phyloP scores from a whole-genome alignment of 1,140 invertebrate species.

The Drosophila mauritiana region DNA sequence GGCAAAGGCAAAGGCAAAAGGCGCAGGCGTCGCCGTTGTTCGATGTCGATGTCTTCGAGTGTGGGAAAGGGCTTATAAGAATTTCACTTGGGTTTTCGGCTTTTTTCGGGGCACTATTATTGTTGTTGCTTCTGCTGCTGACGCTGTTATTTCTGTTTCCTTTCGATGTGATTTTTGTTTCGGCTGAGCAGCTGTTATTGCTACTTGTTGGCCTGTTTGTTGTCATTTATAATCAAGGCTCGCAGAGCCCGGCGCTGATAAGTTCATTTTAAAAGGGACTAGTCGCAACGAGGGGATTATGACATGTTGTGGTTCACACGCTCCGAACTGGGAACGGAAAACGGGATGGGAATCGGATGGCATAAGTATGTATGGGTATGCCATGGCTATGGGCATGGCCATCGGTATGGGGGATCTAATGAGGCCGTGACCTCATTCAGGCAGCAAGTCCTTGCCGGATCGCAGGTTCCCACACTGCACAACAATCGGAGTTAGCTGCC shows the following conservation, averaged over 20 bases:
- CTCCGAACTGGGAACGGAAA: slow-evolving; percentile 40
- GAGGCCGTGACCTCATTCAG: slow-evolving; percentile 75
- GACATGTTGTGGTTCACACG: slow-evolving; percentile 78
- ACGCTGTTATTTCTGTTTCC: slow-evolving; percentile 70
- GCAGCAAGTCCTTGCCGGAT: slow-evolving; percentile 57
- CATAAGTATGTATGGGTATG: slow-evolving; percentile 13
- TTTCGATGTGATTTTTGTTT: slow-evolving; percentile 67
- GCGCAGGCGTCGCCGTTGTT: slow-evolving; percentile 66
- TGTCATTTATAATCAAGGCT: slow-evolving; percentile 82
- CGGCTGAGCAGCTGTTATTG: slow-evolving; percentile 70
- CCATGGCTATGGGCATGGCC: neutral
- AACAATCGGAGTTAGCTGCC: slow-evolving; percentile 23
- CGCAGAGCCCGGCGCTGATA: slow-evolving; percentile 68
- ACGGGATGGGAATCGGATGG: slow-evolving; percentile 1
- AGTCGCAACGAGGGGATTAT: slow-evolving; percentile 69
- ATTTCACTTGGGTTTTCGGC: slow-evolving; percentile 79
- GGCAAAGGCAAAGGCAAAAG: slow-evolving; percentile 32
- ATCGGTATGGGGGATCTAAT: slow-evolving; percentile 63
- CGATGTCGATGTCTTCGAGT: slow-evolving; percentile 57
- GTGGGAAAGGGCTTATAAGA: slow-evolving; percentile 83
- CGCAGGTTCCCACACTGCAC: slow-evolving; percentile 62
- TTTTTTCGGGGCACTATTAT: slow-evolving; percentile 63
- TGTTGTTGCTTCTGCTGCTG: slow-evolving; percentile 35
- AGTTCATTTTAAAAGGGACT: slow-evolving; percentile 71
- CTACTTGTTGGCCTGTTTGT: slow-evolving; percentile 78